These are phyloP conservation scores for Drosophila robusta DNA, from an alignment of 2,888 invertebrate genomes.

Conservation along the genomic window DNA sequence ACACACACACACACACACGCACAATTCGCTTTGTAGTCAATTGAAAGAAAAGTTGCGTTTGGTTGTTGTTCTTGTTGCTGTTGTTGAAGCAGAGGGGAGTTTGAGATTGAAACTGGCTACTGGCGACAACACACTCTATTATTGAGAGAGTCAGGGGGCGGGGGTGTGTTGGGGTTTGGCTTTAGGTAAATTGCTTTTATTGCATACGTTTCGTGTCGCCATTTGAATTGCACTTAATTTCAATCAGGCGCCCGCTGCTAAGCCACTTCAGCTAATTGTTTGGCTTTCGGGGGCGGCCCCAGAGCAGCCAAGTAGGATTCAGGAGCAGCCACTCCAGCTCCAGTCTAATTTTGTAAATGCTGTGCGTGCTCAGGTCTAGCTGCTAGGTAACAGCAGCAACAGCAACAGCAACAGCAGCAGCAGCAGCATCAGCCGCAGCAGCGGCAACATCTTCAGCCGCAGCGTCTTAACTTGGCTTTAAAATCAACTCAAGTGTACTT, in stretches of 20 bases:
- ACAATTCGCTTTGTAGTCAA: slow-evolving; percentile 57
- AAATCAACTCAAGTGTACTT: slow-evolving; percentile 63
- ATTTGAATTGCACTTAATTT: slow-evolving; percentile 79
- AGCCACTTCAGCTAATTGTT: slow-evolving; percentile 77
- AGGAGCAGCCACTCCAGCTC: neutral
- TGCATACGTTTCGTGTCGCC: slow-evolving; percentile 76
- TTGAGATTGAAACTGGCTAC: slow-evolving; percentile 35
- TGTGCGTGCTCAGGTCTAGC: slow-evolving; percentile 47
- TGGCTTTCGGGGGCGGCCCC: slow-evolving; percentile 54
- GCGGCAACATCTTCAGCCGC: slow-evolving; percentile 46
- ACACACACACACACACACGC: slow-evolving; percentile 21
- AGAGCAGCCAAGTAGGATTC: too few species aligned
- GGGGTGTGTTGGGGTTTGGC: slow-evolving; percentile 28
- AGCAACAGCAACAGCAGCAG: slow-evolving; percentile 19
- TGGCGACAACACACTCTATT: slow-evolving; percentile 41
- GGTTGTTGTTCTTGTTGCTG: neutral
- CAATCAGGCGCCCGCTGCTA: slow-evolving; percentile 77
- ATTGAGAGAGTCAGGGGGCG: slow-evolving; percentile 13
- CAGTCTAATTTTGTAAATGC: slow-evolving; percentile 70
- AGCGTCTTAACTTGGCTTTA: slow-evolving; percentile 70
- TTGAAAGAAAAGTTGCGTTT: slow-evolving; percentile 39
- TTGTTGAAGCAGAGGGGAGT: slow-evolving; percentile 13
- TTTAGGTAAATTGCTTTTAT: slow-evolving; percentile 78
- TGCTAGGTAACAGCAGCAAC: slow-evolving; percentile 63
- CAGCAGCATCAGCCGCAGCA: too few species aligned